phyloP scores from a whole-genome alignment of 2,888 invertebrate species.

The Amiota mariae region DNA sequence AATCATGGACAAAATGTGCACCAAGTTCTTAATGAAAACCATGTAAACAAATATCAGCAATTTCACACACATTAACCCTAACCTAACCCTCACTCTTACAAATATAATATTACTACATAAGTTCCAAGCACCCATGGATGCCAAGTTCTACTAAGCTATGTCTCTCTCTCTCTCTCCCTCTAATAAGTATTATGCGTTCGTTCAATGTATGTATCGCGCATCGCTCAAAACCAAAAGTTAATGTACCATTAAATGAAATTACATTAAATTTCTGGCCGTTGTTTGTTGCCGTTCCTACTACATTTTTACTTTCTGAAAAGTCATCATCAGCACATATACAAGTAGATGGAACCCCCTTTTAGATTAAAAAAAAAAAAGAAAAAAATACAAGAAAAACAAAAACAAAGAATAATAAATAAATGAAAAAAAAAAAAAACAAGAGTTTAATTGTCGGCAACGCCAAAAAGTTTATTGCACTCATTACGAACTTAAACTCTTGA shows the following conservation, averaged over 20 bases:
- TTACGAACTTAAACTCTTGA: constrained; percentile 10
- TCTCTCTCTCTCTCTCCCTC: neutral
- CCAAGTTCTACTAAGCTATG: neutral
- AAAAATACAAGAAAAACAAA: neutral
- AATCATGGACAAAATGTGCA: neutral
- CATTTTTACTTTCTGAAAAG: no score
- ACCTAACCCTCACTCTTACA: neutral
- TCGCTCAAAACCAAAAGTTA: constrained; percentile 10
- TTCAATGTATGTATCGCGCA: neutral
- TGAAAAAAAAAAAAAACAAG: constrained; percentile 5
- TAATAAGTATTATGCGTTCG: neutral
- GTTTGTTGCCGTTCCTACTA: neutral
- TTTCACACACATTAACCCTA: constrained; percentile 18
- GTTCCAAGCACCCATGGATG: neutral
- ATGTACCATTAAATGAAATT: constrained; percentile 29
- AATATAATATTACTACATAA: neutral
- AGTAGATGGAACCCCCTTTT: neutral
- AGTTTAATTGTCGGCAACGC: constrained; percentile 28
- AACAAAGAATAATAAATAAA: neutral
- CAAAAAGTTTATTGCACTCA: constrained; percentile 29
- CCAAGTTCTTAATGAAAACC: neutral
- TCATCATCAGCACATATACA: neutral
- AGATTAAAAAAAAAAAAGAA: neutral
- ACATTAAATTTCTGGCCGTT: neutral
- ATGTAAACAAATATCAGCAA: constrained; percentile 1